These are phyloP conservation scores for Drosophila kambysellisi DNA, from an alignment of 2,888 invertebrate species.

Conservation along the genomic window DNA sequence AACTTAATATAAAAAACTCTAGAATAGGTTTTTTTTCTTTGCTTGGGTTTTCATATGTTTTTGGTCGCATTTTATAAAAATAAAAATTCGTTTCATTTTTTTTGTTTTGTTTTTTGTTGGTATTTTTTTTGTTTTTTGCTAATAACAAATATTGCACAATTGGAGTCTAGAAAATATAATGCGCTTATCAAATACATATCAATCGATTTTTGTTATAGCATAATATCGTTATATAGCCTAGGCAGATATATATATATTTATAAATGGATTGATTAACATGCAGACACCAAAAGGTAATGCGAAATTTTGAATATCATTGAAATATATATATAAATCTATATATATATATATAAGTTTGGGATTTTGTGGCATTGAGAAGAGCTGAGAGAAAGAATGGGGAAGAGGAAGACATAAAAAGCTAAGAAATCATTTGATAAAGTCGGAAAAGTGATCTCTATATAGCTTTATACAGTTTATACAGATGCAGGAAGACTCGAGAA, in stretches of 20 bases:
- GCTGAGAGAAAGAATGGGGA: not conserved
- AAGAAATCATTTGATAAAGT: not conserved
- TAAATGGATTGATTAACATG: slow-evolving; percentile 68
- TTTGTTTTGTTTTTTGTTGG: slow-evolving; percentile 7
- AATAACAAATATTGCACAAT: slow-evolving; percentile 77
- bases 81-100: slow-evolving; percentile 61
- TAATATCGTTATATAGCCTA: slow-evolving; percentile 41
- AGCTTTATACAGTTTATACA: slow-evolving; percentile 50
- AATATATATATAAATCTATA: slow-evolving; percentile 9
- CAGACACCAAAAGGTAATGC: slow-evolving; percentile 75
- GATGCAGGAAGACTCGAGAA: slow-evolving; percentile 42
- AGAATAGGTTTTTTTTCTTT: slow-evolving; percentile 29
- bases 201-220: slow-evolving; percentile 33
- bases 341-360: slow-evolving; percentile 11
- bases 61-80: slow-evolving; percentile 78
- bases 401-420: slow-evolving; percentile 37
- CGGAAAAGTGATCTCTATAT: slow-evolving; percentile 13
- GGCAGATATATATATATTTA: slow-evolving; percentile 38
- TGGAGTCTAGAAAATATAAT: slow-evolving; percentile 74
- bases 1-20: slow-evolving; percentile 41
- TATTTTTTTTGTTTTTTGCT: slow-evolving; percentile 37
- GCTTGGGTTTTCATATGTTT: slow-evolving; percentile 27
- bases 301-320: slow-evolving; percentile 51
- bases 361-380: slow-evolving; percentile 28
- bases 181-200: slow-evolving; percentile 68